phyloP scores from a whole-genome alignment of 2,113 vertebrate species.

The Cyprichromis sp. region DNA sequence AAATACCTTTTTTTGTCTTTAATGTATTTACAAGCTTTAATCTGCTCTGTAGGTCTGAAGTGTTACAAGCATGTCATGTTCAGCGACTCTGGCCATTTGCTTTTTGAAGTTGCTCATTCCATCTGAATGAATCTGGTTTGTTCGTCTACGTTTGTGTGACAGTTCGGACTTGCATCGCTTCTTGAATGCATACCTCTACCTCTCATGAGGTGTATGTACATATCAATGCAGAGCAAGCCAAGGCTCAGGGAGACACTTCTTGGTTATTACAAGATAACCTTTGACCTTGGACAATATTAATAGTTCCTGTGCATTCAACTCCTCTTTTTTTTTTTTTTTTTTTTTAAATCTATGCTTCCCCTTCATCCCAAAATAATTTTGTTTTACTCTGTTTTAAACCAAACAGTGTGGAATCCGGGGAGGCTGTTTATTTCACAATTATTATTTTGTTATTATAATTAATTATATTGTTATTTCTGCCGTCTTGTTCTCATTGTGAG shows the following conservation, averaged over 20 bases:
- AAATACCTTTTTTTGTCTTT: conserved; percentile 86
- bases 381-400: conserved; percentile 72
- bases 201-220: conserved; percentile 71
- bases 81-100: conserved; percentile 59
- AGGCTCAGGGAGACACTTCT: conserved; percentile 75
- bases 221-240: conserved; percentile 78
- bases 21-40: conserved; percentile 99
- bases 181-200: conserved; percentile 66
- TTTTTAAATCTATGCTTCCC: conserved; percentile 23
- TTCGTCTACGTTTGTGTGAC: conserved; percentile 30
- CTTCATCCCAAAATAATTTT: conserved; percentile 70
- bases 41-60: conserved; percentile 85
- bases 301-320: conserved; percentile 31
- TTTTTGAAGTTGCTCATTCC: conserved; percentile 70
- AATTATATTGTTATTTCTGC: conserved; percentile 76
- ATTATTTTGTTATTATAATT: conserved; percentile 77
- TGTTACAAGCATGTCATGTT: conserved; percentile 81
- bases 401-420: conserved; percentile 67
- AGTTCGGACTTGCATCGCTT: conserved; percentile 48
- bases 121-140: conserved; percentile 43
- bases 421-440: conserved; percentile 64
- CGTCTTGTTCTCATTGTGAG: conserved; percentile 76
- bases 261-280: conserved; percentile 54
- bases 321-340: not conserved
- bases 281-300: conserved; percentile 42